These are phyloP conservation scores for Protonibea diacanthus DNA, from an alignment of 2,797 vertebrate species.

Conservation along the genomic window DNA sequence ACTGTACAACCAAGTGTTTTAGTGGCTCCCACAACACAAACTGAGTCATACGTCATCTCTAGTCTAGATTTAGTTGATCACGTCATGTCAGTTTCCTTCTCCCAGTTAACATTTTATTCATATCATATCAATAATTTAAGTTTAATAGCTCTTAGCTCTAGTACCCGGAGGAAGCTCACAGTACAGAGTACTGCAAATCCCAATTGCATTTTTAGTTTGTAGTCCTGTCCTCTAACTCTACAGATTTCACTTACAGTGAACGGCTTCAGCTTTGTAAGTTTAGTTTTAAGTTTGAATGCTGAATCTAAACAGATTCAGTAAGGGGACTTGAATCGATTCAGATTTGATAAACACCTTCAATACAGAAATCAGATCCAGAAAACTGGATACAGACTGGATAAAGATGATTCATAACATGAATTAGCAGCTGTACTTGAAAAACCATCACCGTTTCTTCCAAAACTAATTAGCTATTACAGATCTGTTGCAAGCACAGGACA, in stretches of 20 bases:
- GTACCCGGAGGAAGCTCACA: not conserved
- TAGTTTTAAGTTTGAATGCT: no score
- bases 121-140: not conserved
- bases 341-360: not conserved
- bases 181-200: not conserved
- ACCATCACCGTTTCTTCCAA: not conserved
- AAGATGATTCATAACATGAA: no score
- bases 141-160: no score
- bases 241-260: not conserved
- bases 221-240: not conserved
- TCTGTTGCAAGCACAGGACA: not conserved
- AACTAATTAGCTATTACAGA: not conserved
- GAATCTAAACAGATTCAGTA: not conserved
- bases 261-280: no score
- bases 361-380: not conserved
- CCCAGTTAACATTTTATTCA: not conserved
- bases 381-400: not conserved
- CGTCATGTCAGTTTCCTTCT: not conserved
- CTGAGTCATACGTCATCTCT: no score
- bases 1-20: not conserved
- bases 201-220: not conserved
- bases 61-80: not conserved
- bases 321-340: not conserved
- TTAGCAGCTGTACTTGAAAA: not conserved
- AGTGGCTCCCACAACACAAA: not conserved